These are phyloP conservation scores for Ophion ellenae DNA, from an alignment of 2,888 invertebrate species.

Conservation along the genomic window DNA sequence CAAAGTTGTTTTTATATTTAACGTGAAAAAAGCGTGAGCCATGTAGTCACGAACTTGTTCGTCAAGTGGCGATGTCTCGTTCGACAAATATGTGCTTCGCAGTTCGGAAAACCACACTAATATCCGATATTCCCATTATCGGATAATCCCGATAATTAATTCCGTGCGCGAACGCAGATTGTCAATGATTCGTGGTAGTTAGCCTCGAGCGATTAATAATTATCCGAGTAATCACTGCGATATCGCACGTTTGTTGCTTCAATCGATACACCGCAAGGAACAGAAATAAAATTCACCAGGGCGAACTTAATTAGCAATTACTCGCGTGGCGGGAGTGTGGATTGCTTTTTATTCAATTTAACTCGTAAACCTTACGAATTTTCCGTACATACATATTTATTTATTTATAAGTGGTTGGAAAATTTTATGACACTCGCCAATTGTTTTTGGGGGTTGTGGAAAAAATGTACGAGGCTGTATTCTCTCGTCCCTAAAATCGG, in stretches of 20 bases:
- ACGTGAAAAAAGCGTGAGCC: neutral
- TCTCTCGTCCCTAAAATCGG: neutral
- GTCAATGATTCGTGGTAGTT: slow-evolving; percentile 1
- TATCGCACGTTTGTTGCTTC: slow-evolving; percentile 4
- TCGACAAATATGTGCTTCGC: neutral
- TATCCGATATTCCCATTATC: slow-evolving; percentile 5
- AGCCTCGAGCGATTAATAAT: neutral
- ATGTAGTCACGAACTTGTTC: neutral
- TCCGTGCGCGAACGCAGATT: neutral
- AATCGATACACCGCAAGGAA: neutral
- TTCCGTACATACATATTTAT: neutral
- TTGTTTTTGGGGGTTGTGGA: neutral
- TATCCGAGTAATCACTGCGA: slow-evolving; percentile 7
- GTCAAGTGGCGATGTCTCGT: neutral
- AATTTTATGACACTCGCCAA: neutral
- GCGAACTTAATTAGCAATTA: neutral
- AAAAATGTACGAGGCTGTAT: neutral
- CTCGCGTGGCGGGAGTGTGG: neutral
- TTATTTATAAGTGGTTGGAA: neutral
- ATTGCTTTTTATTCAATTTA: neutral
- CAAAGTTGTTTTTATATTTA: too few species aligned
- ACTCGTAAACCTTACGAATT: neutral
- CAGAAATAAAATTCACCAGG: neutral
- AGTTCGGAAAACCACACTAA: neutral
- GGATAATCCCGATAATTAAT: slow-evolving; percentile 23